These are phyloP conservation scores for Callorhinus ursinus DNA, from an alignment of 2,113 vertebrate genomes.

Conservation along the genomic window DNA sequence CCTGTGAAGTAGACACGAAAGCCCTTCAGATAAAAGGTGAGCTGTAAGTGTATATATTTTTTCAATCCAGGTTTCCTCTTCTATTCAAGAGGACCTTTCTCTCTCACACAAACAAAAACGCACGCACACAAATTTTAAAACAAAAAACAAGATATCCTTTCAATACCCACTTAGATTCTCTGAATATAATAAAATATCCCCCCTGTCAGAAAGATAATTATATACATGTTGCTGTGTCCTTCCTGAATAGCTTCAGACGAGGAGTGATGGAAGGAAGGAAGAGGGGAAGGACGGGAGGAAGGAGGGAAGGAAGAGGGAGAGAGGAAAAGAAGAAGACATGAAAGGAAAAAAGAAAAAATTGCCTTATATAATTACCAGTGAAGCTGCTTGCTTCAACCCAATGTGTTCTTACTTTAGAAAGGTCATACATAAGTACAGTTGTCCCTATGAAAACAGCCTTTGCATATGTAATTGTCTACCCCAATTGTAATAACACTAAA, in stretches of 20 bases:
- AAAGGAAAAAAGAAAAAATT: not conserved
- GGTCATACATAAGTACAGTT: not conserved
- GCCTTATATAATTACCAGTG: not conserved
- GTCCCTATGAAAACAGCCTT: not conserved
- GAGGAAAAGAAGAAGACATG: not conserved
- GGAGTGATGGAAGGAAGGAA: too few relatives aligned
- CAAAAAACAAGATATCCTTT: not conserved
- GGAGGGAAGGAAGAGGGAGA: too few relatives aligned
- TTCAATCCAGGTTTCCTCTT: not conserved
- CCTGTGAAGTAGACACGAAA: not conserved
- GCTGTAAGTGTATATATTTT: not conserved
- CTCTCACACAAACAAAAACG: not conserved
- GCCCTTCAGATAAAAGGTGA: not conserved
- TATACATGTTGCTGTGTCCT: not conserved
- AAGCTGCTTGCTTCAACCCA: not conserved
- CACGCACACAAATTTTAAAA: not conserved
- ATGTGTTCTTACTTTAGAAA: not conserved
- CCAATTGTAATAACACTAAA: not conserved
- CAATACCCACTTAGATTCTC: not conserved
- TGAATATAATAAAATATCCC: constrained; percentile 1
- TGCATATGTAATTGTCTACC: not conserved
- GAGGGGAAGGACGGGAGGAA: not conserved
- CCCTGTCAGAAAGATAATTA: not conserved
- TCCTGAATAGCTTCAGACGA: not conserved
- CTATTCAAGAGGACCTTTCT: not conserved